These are phyloP conservation scores for Lepidurus couesii DNA, from an alignment of 1,140 invertebrate species.

Conservation along the genomic window DNA sequence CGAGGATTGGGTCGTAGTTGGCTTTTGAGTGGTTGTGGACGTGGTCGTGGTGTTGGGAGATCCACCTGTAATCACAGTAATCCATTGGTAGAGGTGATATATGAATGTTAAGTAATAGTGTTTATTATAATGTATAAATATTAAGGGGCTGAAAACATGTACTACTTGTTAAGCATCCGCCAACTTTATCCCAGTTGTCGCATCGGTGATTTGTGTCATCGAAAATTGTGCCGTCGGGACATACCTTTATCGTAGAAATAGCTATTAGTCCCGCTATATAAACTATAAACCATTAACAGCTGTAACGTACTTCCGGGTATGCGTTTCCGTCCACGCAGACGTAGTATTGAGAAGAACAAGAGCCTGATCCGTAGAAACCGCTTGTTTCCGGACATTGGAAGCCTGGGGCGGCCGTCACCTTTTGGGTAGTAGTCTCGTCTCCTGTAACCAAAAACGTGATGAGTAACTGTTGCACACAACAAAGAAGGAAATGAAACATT, in stretches of 20 bases:
- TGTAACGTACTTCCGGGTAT: constrained; percentile 22
- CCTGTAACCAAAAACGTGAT: background rate
- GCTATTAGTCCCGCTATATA: background rate
- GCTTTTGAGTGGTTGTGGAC: background rate
- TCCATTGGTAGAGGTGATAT: too few relatives aligned
- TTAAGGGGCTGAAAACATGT: background rate
- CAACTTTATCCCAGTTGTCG: background rate
- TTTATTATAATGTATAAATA: too few relatives aligned
- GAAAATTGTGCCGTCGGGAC: background rate
- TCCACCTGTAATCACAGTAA: background rate
- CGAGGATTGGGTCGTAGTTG: background rate
- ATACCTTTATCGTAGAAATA: background rate
- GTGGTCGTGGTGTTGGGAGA: background rate
- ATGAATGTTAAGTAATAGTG: too few relatives aligned
- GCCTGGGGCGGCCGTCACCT: background rate
- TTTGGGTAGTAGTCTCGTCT: constrained; percentile 15
- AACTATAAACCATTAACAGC: background rate
- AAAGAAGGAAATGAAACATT: background rate
- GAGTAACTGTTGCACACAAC: background rate
- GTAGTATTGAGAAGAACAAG: constrained; percentile 29
- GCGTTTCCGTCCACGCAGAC: constrained; percentile 29
- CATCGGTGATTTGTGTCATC: background rate
- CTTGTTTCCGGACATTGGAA: constrained; percentile 24
- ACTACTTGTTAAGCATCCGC: background rate
- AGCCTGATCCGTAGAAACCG: constrained; percentile 4